These are phyloP conservation scores for Anolis apletophallus DNA, from an alignment of 2,797 vertebrate genomes.

Conservation along the genomic window DNA sequence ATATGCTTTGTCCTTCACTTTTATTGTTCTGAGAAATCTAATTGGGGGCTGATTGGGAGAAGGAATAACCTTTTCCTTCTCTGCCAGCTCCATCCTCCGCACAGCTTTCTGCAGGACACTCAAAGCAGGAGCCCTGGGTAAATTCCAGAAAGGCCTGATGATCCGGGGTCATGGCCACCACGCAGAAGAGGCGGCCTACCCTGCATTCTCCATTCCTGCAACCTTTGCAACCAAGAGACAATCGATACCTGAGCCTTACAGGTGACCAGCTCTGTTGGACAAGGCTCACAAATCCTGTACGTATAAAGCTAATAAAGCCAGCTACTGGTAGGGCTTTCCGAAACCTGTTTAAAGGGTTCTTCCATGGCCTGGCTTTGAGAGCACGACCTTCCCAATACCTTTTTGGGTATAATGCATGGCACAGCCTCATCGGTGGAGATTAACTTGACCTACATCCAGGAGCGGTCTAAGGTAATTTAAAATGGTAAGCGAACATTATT, in stretches of 20 bases:
- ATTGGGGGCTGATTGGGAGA: slow-evolving; percentile 54
- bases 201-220: background rate
- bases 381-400: too few relatives aligned
- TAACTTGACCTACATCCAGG: too few relatives aligned
- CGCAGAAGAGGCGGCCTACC: background rate
- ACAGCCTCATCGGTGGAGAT: too few relatives aligned
- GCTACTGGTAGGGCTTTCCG: background rate
- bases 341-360: too few relatives aligned
- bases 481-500: too few relatives aligned
- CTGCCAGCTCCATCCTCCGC: slow-evolving; percentile 41
- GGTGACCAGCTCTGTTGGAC: rapidly evolving
- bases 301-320: rapidly evolving
- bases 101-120: slow-evolving; percentile 60
- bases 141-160: slow-evolving; percentile 27
- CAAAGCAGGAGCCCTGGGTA: slow-evolving; percentile 11
- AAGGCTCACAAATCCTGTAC: background rate
- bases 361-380: too few relatives aligned
- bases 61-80: slow-evolving; percentile 33
- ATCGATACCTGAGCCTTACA: background rate
- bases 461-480: too few relatives aligned
- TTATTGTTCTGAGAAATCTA: slow-evolving; percentile 49
- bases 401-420: too few relatives aligned
- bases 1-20: slow-evolving; percentile 51
- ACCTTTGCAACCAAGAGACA: rapidly evolving
- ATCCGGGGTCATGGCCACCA: slow-evolving; percentile 2